Conservation (phyloP, 2,113 vertebrate species). For the Genyomyrus donnyi region DNA sequence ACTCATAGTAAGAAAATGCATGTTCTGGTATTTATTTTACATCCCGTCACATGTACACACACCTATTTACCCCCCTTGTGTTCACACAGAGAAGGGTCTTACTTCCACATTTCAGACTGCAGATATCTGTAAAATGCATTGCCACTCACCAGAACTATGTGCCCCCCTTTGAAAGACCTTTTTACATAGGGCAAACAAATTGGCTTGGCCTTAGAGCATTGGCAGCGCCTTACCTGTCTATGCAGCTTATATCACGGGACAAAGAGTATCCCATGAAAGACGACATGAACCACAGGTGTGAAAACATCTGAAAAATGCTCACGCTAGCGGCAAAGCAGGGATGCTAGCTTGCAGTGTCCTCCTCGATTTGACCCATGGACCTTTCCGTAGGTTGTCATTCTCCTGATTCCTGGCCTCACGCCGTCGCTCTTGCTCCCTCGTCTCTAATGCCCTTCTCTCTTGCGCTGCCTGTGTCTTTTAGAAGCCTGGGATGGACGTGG, state of each 20-base stretch:
- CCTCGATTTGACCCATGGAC: background rate
- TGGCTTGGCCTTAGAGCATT: background rate
- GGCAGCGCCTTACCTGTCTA: background rate
- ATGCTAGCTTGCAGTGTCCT: background rate
- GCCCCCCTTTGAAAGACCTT: background rate
- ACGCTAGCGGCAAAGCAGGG: background rate
- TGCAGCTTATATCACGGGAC: background rate
- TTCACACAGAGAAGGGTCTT: background rate
- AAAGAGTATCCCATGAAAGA: background rate
- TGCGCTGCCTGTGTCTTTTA: conserved; percentile 47
- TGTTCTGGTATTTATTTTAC: background rate
- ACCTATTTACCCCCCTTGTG: background rate
- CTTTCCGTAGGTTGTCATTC: background rate
- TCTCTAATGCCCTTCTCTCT: conserved; percentile 17
- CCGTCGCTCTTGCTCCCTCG: background rate
- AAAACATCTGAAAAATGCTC: background rate
- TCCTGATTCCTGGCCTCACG: background rate
- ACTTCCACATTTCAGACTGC: background rate
- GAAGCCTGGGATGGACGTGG: conserved; percentile 99
- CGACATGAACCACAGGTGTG: background rate
- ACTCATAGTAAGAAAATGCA: background rate
- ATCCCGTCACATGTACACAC: background rate
- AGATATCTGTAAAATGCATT: background rate
- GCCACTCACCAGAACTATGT: background rate
- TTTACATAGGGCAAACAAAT: background rate